Percentiles rank a stretch among this genome's conserved stretches.
Evolutionary conservation across 92 coral and sea anemone species (phyloP).

Genomic region (Zoanthus gigantus): DNA sequence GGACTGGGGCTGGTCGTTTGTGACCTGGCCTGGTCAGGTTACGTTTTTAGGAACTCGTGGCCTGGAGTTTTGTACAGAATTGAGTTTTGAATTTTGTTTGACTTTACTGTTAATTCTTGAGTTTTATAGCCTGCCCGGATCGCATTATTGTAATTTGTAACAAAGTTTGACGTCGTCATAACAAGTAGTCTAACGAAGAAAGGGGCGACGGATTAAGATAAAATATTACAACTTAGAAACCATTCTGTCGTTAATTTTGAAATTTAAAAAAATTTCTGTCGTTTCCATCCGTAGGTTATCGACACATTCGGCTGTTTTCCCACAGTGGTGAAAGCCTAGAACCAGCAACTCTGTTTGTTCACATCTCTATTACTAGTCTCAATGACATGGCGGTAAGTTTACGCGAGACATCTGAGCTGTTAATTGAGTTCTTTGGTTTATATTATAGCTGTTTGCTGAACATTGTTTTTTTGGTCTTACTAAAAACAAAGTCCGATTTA

Average conservation of each 20-base stretch:
- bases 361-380: conserved; percentile 85
- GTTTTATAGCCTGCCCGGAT: no score
- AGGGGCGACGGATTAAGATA: no score
- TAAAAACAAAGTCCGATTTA: no score
- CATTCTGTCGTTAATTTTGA: neutral
- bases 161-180: no score
- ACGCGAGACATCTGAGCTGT: neutral
- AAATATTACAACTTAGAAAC: neutral
- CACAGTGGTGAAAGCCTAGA: conserved; percentile 84
- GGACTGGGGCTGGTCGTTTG: no score
- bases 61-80: no score
- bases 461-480: neutral
- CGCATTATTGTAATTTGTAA: no score
- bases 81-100: no score
- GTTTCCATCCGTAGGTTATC: conserved; percentile 73
- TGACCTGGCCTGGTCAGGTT: no score
- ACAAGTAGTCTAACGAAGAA: no score
- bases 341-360: conserved; percentile 91
- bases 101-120: no score
- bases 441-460: neutral
- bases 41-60: no score
- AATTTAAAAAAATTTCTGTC: neutral
- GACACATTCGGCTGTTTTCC: conserved; percentile 88
- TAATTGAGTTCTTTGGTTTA: neutral
- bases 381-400: conserved; percentile 83